Base-by-base conservation (phyloP, 2,797 vertebrate genomes). In the Eidolon dupreanum region DNA sequence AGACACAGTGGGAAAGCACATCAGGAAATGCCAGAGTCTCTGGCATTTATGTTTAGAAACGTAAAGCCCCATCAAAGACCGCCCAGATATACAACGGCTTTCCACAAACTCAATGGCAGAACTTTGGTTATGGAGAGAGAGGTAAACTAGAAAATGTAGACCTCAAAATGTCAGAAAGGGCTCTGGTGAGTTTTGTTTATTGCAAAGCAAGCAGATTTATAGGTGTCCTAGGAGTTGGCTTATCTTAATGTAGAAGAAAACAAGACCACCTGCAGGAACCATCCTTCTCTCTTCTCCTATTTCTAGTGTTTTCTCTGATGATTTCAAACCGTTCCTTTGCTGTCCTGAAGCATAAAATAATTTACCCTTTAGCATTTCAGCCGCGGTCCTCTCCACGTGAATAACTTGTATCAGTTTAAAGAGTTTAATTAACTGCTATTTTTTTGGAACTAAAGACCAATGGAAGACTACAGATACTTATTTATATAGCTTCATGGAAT, bases 171-270 rank as follows among this genome's bases (percentile, higher is more conserved):
- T 83, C 85, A 91, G 82, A 90, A 71, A 41, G 77, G 84, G 24
- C 53, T 91, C 83, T 95, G 55, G 59, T 70, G 36, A 68, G 41
- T 46, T 83, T 65, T 71, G 92, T 84, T 92, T 95, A 79, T 46
- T 70, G 12, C 85, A 82, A 61, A 94, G 71, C 51, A 66, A 92
- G 77, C 43, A 90, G 93, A 95, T 88, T 81, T 73, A 84, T 82
- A 77, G 55, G 75, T 63, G 9, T 92, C 63, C 43, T 13, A 86
- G 63, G 88, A 83, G 24, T 36, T 4, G 0, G 63, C 53, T 73
- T 96, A 78, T 93, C 90, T 92, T 74, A 96, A 49, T 66, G 74
- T 71, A 85, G 51, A 90, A 71, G 82, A 75, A 95, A 95, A 86
- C 53, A 90, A 92, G 84, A 83, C 61, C 66, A 22, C 63, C 71